Conservation (phyloP, 2,113 vertebrate genomes). For the Pterocles orientalis region DNA sequence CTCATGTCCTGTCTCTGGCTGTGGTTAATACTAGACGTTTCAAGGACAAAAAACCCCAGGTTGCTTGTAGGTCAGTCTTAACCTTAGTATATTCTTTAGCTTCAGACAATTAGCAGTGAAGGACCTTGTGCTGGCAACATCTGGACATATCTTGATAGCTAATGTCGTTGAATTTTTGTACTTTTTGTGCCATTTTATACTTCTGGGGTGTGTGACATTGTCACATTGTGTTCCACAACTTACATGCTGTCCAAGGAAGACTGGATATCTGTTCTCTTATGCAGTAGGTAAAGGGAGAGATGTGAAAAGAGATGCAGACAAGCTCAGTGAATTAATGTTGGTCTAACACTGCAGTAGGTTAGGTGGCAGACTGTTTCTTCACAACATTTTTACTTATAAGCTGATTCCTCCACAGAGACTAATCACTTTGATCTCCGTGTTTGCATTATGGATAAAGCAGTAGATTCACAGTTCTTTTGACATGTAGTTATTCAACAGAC, state of each 20-base stretch:
- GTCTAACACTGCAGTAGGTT: not conserved
- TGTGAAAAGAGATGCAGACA: not conserved
- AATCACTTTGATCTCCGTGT: not conserved
- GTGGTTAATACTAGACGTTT: not conserved
- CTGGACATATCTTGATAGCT: not conserved
- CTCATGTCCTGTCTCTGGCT: not conserved
- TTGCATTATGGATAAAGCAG: not conserved
- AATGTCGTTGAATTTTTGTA: not conserved
- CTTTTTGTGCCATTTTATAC: not conserved
- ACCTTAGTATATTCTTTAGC: not conserved
- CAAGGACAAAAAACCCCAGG: not conserved
- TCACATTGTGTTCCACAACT: not conserved
- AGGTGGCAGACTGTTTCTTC: not conserved
- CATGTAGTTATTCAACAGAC: not conserved
- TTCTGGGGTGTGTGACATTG: not conserved
- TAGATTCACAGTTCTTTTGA: not conserved
- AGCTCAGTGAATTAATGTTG: not conserved
- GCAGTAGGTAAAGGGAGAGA: not conserved
- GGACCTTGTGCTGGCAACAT: not conserved
- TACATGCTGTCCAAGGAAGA: not conserved
- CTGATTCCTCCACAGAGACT: not conserved
- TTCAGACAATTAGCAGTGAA: not conserved
- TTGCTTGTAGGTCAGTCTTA: not conserved
- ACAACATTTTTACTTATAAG: not conserved
- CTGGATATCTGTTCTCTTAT: not conserved